These are phyloP conservation scores for Hypselothyrea guttata DNA, from an alignment of 2,888 invertebrate species.

Conservation along the genomic window DNA sequence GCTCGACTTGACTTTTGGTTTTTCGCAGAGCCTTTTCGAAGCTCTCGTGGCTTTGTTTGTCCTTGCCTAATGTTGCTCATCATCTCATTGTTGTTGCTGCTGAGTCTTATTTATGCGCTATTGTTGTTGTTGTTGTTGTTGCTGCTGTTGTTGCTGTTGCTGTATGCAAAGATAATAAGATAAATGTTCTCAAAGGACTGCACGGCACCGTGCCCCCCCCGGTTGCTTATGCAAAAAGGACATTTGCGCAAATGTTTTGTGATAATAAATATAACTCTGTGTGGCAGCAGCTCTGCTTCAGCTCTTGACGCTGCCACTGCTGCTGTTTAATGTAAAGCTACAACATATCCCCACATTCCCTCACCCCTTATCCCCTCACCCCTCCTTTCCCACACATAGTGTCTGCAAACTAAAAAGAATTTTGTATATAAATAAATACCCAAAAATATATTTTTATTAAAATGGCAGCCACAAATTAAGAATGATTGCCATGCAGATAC, in stretches of 20 bases:
- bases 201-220: slow-evolving; percentile 60
- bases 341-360: no score
- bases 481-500: background rate
- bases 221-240: slow-evolving; percentile 76
- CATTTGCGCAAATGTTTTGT: slow-evolving; percentile 77
- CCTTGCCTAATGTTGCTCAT: slow-evolving; percentile 74
- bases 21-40: slow-evolving; percentile 62
- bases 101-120: slow-evolving; percentile 73
- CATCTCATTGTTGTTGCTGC: slow-evolving; percentile 59
- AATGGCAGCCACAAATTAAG: background rate
- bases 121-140: slow-evolving; percentile 34
- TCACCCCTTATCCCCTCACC: no score
- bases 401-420: slow-evolving; percentile 6
- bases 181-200: slow-evolving; percentile 78
- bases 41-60: slow-evolving; percentile 69
- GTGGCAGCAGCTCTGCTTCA: slow-evolving; percentile 51
- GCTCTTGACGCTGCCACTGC: slow-evolving; percentile 3
- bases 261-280: slow-evolving; percentile 76
- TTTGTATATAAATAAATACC: background rate
- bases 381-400: background rate
- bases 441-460: slow-evolving; percentile 5
- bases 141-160: slow-evolving; percentile 42
- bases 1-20: slow-evolving; percentile 77
- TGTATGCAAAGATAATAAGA: slow-evolving; percentile 77
- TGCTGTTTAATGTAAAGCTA: slow-evolving; percentile 33